A percentile compares a stretch with the other conserved stretches of the same genome.
These are phyloP conservation scores for Lanius ludovicianus DNA, from an alignment of 2,113 vertebrate genomes.

Conservation along the genomic window DNA sequence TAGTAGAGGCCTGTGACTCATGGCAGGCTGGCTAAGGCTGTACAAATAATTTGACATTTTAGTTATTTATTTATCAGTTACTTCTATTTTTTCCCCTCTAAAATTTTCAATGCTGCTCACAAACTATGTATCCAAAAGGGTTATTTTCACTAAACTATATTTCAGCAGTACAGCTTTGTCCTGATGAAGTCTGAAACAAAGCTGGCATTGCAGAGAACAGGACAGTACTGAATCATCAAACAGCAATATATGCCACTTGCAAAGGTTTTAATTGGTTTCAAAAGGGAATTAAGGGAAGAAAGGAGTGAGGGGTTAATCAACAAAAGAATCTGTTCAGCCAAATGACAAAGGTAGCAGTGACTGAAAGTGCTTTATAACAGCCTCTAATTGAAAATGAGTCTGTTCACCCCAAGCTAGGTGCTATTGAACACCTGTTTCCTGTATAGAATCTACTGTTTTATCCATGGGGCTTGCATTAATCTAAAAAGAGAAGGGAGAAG, in stretches of 20 bases:
- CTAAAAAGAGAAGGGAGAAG: background rate
- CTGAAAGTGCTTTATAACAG: background rate
- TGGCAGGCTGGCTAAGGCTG: background rate
- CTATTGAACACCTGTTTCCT: background rate
- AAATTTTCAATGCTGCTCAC: background rate
- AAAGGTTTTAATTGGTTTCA: background rate
- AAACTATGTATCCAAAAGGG: background rate
- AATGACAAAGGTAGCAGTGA: background rate
- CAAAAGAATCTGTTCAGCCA: background rate
- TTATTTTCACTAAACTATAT: background rate
- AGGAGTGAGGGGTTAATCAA: background rate
- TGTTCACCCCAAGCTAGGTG: background rate
- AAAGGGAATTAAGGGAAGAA: background rate
- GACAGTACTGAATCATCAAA: background rate
- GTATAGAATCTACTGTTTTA: background rate
- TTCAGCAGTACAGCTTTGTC: background rate
- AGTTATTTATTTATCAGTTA: background rate
- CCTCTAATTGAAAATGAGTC: background rate
- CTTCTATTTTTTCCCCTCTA: background rate
- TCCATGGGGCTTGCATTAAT: background rate
- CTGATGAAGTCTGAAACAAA: background rate
- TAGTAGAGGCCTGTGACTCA: constrained; percentile 15
- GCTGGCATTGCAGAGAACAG: background rate
- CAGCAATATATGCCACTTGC: background rate
- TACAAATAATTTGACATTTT: constrained; percentile 15